Base-by-base conservation (phyloP, 1,140 invertebrate species). In the Colletes gigas region DNA sequence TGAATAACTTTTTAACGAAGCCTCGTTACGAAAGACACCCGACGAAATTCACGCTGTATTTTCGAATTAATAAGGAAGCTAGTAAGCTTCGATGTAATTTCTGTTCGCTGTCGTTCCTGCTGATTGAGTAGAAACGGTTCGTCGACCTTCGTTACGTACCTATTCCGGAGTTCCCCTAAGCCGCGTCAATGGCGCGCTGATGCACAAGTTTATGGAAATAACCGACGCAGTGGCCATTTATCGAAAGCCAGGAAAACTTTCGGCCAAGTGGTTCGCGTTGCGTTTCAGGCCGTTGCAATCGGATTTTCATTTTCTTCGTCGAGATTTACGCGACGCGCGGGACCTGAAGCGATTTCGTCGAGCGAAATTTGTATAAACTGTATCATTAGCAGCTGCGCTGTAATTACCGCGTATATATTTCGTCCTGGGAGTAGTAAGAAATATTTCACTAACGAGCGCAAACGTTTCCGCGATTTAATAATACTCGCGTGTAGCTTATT, bases 381-480 rank as follows among this genome's bases (percentile, higher is more conserved):
- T 71, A n/a, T 62, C 68, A 54, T 78, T 71, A 78, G 59, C 60
- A 60, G 62, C 30, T 8, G 14, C 3, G 30, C 30, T 21, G n/a
- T 78, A 78, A 71, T 71, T 78, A 62, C 68, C 50, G 47, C 65
- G 50, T 63, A 41, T 30, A 62, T 21, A 44, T 19, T 63, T 63
- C 39, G 21, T 19, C 15, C 15, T 17, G 47, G 14, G 21, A 21
- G 59, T 52, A n/a, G 55, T 72, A 72, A 72, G 76, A 72, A 78
- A 72, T 54, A 55, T 78, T 63, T 63, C 59, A 52, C 69, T 78
- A 78, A 78, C 30, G 76, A 78, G 69, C 76, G 59, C 21, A 72
- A 72, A 63, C 59, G 69, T 55, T 55, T 54, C 15, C 67, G 9
- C 19, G 12, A 55, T 78, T 78, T 63, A 78, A 62, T 41, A 30